Conservation (phyloP, 2,113 vertebrate species). For the Archilochus colubris region DNA sequence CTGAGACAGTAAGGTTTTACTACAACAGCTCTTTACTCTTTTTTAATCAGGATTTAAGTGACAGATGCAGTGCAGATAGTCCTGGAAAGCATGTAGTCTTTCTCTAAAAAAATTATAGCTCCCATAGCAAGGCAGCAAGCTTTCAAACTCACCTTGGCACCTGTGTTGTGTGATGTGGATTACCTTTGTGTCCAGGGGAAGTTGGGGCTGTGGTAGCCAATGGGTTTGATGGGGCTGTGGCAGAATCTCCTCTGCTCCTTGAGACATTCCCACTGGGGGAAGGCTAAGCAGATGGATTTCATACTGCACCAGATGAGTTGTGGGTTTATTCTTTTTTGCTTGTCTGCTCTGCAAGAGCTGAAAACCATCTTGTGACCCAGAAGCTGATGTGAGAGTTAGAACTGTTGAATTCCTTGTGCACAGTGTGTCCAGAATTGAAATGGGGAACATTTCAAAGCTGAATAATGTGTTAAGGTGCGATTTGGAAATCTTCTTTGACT, state of each 20-base stretch:
- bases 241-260: neutral
- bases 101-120: neutral
- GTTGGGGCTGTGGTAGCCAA: neutral
- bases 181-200: neutral
- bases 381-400: neutral
- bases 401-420: neutral
- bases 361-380: neutral
- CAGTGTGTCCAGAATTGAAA: neutral
- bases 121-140: neutral
- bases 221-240: neutral
- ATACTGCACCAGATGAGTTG: neutral
- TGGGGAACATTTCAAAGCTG: neutral
- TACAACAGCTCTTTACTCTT: slow-evolving; percentile 3
- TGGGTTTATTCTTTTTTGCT: neutral
- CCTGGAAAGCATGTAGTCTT: neutral
- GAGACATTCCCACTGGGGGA: neutral
- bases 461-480: neutral
- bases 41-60: neutral
- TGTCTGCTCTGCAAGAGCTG: neutral
- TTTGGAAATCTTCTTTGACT: neutral
- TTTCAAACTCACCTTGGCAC: neutral
- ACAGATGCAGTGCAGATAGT: neutral
- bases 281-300: neutral
- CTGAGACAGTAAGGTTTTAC: slow-evolving; percentile 50
- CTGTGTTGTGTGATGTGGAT: neutral